Base-by-base conservation (phyloP, 2,888 invertebrate genomes). In the Drosophila meridiana region DNA sequence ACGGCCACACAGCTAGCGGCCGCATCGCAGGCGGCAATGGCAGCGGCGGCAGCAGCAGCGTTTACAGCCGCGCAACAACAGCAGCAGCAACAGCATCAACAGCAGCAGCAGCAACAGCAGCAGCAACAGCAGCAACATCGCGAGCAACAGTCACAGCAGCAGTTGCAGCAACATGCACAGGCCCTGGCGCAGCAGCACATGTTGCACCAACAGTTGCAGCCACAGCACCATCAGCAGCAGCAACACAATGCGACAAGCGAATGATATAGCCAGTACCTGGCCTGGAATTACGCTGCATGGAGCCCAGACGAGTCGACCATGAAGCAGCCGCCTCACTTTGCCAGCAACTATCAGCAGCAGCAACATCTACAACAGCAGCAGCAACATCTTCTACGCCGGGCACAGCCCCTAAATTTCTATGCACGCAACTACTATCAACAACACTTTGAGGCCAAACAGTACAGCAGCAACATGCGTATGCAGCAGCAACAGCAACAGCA, bases 1-100 rank as follows among this genome's bases (percentile, higher is more conserved):
- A 94, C 94, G 89, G 94, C 94, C 87, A 93, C 94, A 78, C 94
- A 94, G 91, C 87, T 93, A 45, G 94, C 94, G 91, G 94, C 94
- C 73, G 94, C 95, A 26, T 92, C 93, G 14, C 92, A 92, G 77
- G 92, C 92, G 30, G 93, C 93, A 11, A 92, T 91, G 90, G 93
- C 93, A 76, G 92, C 92, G 92, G 94, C 94, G 87, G 92, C 93
- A 38, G 93, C 93, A 28, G 93, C 93, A 13, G 92, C 92, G 13
- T 91, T 91, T 13, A 91, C 89, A 48, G 92, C 91, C 53, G 92
- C 89, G 56, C 92, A 92, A 61, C 87, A 90, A 13, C 89, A 90
- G 4, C 90, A 91, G 2, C 91, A 92, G 6, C 92, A 92, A 36
- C 92, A 92, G 30, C 88, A 90, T 11, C 88, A 90, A 0, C 89